These are phyloP conservation scores for Acrocephalus arundinaceus DNA, from an alignment of 2,113 vertebrate genomes.

Conservation along the genomic window DNA sequence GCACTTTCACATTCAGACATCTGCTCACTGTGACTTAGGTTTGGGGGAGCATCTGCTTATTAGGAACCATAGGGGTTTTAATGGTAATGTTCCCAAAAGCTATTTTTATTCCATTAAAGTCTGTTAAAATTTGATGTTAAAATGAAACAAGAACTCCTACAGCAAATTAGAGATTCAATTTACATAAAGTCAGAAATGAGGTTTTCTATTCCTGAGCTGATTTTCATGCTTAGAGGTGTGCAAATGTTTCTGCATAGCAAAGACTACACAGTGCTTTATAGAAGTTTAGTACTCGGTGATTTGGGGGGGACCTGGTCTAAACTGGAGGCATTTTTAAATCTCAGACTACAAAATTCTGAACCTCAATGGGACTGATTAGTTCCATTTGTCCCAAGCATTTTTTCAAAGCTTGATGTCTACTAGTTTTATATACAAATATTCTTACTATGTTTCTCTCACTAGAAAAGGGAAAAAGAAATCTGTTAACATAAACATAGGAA, in stretches of 20 bases:
- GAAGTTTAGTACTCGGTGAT: not conserved
- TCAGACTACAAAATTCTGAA: not conserved
- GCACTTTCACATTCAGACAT: not conserved
- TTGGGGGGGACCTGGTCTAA: not conserved
- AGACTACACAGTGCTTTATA: not conserved
- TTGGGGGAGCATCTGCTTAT: not conserved
- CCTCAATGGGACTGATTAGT: not conserved
- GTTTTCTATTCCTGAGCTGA: not conserved
- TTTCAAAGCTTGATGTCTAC: not conserved
- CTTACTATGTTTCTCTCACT: not conserved
- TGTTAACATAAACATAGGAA: not conserved
- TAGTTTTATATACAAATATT: not conserved
- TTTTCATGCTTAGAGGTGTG: not conserved
- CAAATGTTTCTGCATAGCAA: not conserved
- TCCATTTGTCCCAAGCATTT: not conserved
- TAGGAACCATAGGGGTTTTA: not conserved
- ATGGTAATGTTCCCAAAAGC: not conserved
- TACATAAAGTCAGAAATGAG: not conserved
- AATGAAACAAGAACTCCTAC: not conserved
- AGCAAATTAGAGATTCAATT: not conserved
- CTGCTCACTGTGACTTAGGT: too few relatives aligned
- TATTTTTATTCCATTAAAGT: not conserved
- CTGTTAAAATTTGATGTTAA: not conserved
- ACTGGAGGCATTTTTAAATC: not conserved
- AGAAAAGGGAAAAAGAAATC: not conserved